These are phyloP conservation scores for Oncorhynchus kisutch DNA, from an alignment of 2,113 vertebrate species.

Conservation along the genomic window DNA sequence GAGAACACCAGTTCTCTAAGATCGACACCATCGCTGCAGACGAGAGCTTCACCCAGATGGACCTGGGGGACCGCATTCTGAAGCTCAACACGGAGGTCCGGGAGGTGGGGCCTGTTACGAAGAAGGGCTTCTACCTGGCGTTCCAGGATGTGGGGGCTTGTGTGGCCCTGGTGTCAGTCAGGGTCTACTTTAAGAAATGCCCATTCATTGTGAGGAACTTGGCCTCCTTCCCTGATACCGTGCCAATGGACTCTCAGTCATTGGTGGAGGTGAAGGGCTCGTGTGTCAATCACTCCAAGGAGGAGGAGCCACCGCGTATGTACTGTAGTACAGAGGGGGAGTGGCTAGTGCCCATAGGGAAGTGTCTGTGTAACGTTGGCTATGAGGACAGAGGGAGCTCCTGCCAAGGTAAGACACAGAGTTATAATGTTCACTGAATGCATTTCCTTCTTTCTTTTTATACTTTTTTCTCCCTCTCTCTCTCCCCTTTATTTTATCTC, in stretches of 20 bases:
- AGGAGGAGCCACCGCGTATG: slow-evolving; percentile 96
- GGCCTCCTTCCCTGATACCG: slow-evolving; percentile 93
- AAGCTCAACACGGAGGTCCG: slow-evolving; percentile 97
- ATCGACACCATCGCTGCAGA: slow-evolving; percentile 98
- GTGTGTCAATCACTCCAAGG: slow-evolving; percentile 97
- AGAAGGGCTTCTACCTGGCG: slow-evolving; percentile 95
- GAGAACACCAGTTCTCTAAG: slow-evolving; percentile 92
- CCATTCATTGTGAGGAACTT: slow-evolving; percentile 92
- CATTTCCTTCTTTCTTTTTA: not conserved
- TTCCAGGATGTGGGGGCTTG: slow-evolving; percentile 87
- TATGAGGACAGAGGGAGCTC: slow-evolving; percentile 88
- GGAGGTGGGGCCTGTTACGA: slow-evolving; percentile 90
- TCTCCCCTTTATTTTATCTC: not conserved
- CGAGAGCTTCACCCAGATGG: slow-evolving; percentile 98
- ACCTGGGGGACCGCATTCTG: slow-evolving; percentile 95
- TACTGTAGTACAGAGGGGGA: slow-evolving; percentile 98
- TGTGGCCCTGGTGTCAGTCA: slow-evolving; percentile 76
- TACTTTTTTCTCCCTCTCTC: slow-evolving; percentile 2
- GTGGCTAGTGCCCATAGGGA: slow-evolving; percentile 98
- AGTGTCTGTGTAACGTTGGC: slow-evolving; percentile 91
- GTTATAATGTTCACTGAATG: not conserved
- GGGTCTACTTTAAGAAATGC: slow-evolving; percentile 98
- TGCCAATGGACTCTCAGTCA: slow-evolving; percentile 96
- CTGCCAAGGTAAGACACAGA: slow-evolving; percentile 87
- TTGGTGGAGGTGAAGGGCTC: slow-evolving; percentile 94